These are phyloP conservation scores for Larimichthys polyactis DNA, from an alignment of 2,113 vertebrate species.

Conservation along the genomic window DNA sequence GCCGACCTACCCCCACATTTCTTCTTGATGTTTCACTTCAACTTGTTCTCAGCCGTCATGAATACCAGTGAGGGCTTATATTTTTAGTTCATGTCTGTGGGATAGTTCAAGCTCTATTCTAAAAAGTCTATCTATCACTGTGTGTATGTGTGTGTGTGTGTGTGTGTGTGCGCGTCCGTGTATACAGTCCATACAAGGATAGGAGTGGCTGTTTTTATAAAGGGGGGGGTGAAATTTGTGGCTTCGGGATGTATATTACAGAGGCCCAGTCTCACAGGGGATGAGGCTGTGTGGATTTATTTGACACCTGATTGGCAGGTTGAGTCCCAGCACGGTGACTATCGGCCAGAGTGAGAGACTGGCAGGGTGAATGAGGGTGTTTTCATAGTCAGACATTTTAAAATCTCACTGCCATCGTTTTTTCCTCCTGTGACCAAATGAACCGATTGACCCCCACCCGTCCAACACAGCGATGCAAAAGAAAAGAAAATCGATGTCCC, in stretches of 20 bases:
- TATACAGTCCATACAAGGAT: slow-evolving; percentile 23
- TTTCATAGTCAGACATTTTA: slow-evolving; percentile 11
- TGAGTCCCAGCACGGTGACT: slow-evolving; percentile 26
- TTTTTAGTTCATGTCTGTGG: slow-evolving; percentile 68
- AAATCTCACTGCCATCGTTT: not conserved
- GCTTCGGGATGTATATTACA: slow-evolving; percentile 42
- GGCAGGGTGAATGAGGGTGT: slow-evolving; percentile 9
- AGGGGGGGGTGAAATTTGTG: slow-evolving; percentile 37
- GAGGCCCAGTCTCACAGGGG: slow-evolving; percentile 15
- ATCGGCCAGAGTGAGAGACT: not conserved
- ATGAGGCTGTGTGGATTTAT: slow-evolving; percentile 41
- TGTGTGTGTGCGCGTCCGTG: slow-evolving; percentile 16
- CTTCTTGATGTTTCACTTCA: slow-evolving; percentile 48
- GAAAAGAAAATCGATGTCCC: not conserved
- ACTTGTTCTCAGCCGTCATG: slow-evolving; percentile 54
- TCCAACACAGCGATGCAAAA: not conserved
- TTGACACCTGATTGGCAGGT: slow-evolving; percentile 52
- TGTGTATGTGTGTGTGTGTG: not conserved
- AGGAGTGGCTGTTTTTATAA: slow-evolving; percentile 40
- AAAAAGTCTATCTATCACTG: slow-evolving; percentile 30
- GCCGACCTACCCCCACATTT: slow-evolving; percentile 29
- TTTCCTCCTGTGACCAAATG: slow-evolving; percentile 3
- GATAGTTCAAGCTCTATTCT: slow-evolving; percentile 46
- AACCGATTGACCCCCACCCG: slow-evolving; percentile 11
- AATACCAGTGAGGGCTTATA: slow-evolving; percentile 58